Percentiles rank a stretch among this genome's conserved stretches.
phyloP scores from a whole-genome alignment of 2,113 vertebrate genomes.

The Megaceryle torquata region DNA sequence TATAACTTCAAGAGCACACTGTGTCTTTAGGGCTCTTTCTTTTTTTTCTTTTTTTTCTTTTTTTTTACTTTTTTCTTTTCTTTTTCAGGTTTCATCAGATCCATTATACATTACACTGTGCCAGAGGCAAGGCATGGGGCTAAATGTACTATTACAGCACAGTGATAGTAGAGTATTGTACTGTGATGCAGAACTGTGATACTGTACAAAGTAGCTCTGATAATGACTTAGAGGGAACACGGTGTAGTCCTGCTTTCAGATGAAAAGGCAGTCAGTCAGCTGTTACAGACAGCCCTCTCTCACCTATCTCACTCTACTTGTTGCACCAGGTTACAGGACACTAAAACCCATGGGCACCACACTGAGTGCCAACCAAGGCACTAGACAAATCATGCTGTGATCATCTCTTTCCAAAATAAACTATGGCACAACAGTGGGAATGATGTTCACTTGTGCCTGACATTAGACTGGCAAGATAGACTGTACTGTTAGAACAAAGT shows the following conservation, averaged over 20 bases:
- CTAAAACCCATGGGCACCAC: neutral
- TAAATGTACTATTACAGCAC: conserved; percentile 35
- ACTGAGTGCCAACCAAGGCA: neutral
- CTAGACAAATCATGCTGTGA: neutral
- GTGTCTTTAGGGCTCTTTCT: conserved; percentile 1
- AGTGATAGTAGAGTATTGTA: neutral
- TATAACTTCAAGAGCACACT: conserved; percentile 17
- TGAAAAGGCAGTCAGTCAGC: neutral
- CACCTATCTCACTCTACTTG: neutral
- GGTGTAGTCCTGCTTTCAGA: neutral
- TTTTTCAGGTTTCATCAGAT: conserved; percentile 34
- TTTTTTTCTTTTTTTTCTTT: neutral
- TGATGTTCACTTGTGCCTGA: neutral
- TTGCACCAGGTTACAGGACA: neutral
- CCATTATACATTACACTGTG: conserved; percentile 3
- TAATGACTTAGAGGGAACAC: neutral
- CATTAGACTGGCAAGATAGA: neutral
- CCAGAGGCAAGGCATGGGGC: conserved; percentile 52
- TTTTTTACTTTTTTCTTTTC: neutral
- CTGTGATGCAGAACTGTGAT: conserved; percentile 30
- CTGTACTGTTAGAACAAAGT: neutral
- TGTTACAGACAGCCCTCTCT: neutral
- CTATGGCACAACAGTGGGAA: neutral
- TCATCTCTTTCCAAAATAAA: neutral
- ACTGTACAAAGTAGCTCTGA: conserved; percentile 22